These are phyloP conservation scores for Pseudorasbora parva DNA, from an alignment of 2,113 vertebrate genomes.

Conservation along the genomic window DNA sequence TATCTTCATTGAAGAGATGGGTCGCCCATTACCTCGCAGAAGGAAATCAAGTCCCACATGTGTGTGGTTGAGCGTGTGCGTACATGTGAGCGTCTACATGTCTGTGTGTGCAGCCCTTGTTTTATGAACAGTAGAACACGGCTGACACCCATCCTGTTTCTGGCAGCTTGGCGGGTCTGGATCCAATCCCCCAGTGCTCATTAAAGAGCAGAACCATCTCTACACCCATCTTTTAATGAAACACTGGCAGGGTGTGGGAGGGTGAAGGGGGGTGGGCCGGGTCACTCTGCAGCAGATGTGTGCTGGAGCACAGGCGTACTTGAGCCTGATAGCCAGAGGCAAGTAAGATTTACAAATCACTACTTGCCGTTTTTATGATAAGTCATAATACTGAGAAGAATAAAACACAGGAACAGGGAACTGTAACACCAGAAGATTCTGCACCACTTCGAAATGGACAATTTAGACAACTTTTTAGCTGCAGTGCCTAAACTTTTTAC, in stretches of 20 bases:
- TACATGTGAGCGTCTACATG: slow-evolving; percentile 33
- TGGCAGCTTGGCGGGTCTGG: slow-evolving; percentile 77
- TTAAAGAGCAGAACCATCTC: slow-evolving; percentile 71
- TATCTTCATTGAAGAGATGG: slow-evolving; percentile 77
- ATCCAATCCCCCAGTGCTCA: slow-evolving; percentile 75
- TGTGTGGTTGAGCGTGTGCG: slow-evolving; percentile 29
- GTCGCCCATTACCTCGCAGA: slow-evolving; percentile 73
- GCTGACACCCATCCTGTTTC: slow-evolving; percentile 76
- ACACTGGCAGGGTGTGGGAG: slow-evolving; percentile 34
- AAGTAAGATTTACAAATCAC: background rate
- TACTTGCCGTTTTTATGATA: background rate
- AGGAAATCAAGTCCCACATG: slow-evolving; percentile 56
- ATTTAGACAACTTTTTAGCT: background rate
- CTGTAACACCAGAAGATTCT: background rate
- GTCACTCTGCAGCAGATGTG: slow-evolving; percentile 47
- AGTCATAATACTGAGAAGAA: background rate
- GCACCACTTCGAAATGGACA: background rate
- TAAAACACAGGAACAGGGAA: background rate
- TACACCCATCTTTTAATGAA: slow-evolving; percentile 65
- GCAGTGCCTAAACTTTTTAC: background rate
- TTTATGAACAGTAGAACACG: slow-evolving; percentile 66
- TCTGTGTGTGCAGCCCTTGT: slow-evolving; percentile 55
- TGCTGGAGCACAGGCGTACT: slow-evolving; percentile 38
- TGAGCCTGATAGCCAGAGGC: slow-evolving; percentile 12
- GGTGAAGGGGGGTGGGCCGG: background rate